Base-by-base conservation (phyloP, 2,888 invertebrate species). In the Zelleria hepariella region DNA sequence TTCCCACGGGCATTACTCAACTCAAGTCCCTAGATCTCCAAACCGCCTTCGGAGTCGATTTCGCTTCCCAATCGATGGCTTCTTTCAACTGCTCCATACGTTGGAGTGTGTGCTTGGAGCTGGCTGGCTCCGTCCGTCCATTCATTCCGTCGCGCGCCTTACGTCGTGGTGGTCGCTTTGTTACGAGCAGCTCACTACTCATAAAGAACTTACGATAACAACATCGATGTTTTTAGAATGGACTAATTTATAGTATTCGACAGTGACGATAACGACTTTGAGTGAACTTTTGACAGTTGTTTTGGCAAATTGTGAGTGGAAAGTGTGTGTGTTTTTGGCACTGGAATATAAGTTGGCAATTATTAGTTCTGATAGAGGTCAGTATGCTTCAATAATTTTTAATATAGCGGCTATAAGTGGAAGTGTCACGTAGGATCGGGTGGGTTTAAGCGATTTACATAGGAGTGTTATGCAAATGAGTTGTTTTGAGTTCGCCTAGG, bases 91-190 rank as follows among this genome's bases (percentile, higher is more conserved):
- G 64, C 63, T 65, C 15, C n/a, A 57, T 57, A 32, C 23, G 20
- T 57, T 4, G 15, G 32, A 15, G 32, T 15, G 32, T 42, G 32
- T 42, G 32, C 42, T 56, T 48, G 23, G 49, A 42, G 42, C 21
- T 57, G 7, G n/a, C 25, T 23, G 21, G 26, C 15, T 26, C 51
- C 26, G 47, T 57, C 26, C 20, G n/a, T 18, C 21, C 54, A 78
- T 77, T 83, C 86, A 86, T 84, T 86, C 85, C 80, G 75, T 80
- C 77, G 77, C 74, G 73, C 73, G 83, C 81, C 75, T 70, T 74
- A 72, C 74, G 66, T 67, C 69, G 73, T 67, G 74, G 66, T 78
- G 82, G 82, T 69, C 75, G 82, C 70, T 73, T 77, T 48, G 32
- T 23, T 57, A 47, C 47, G 42, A 59, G 23, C 66, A 62, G n/a